phyloP scores from a whole-genome alignment of 92 coral and sea anemone genomes.

The Blastomussa wellsi region DNA sequence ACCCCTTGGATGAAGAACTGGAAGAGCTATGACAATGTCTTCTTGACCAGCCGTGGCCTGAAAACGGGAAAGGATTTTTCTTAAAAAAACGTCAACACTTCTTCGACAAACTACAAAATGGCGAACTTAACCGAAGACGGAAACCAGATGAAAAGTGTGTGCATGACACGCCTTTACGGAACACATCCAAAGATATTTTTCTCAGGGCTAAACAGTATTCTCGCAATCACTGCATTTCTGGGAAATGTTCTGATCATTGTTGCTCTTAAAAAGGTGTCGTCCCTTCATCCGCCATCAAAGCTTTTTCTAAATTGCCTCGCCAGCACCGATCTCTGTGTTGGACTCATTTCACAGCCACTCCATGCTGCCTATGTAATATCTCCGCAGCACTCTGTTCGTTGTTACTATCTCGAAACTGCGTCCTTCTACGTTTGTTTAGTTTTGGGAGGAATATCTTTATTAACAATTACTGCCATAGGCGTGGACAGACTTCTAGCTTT shows the following conservation, averaged over 20 bases:
- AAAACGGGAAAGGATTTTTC: too few species aligned
- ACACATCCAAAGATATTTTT: not conserved
- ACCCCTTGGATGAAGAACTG: too few species aligned
- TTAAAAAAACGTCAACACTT: too few species aligned
- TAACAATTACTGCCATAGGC: constrained; percentile 7
- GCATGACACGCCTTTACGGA: not conserved
- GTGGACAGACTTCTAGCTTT: constrained; percentile 40
- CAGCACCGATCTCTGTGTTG: not conserved
- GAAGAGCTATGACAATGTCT: too few species aligned
- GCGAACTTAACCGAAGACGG: not conserved
- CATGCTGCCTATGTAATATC: not conserved
- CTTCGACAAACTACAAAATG: not conserved
- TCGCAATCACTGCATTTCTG: not conserved
- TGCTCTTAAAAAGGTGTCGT: not conserved
- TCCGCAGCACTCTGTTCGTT: not conserved
- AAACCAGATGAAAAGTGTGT: not conserved
- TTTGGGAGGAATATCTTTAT: not conserved
- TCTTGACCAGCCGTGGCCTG: too few species aligned
- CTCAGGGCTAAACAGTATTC: not conserved
- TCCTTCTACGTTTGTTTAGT: not conserved
- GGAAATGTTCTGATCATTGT: not conserved
- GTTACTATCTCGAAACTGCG: not conserved
- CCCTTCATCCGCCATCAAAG: not conserved
- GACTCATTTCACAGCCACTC: not conserved
- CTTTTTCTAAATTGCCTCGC: not conserved